phyloP scores from a whole-genome alignment of 2,888 invertebrate genomes.

The Alloplasta piceator region DNA sequence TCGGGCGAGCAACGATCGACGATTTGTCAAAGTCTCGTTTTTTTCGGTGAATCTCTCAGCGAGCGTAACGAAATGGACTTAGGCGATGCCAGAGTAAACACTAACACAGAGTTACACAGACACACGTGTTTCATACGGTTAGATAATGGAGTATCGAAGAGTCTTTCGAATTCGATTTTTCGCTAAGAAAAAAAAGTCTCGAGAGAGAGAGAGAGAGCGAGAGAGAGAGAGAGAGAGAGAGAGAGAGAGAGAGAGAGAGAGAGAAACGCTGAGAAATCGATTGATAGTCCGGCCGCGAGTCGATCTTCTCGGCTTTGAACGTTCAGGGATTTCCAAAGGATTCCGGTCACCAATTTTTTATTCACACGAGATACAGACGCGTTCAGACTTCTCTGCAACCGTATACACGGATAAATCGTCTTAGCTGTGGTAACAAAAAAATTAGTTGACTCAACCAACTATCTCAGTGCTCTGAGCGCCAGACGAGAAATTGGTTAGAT shows the following conservation, averaged over 20 bases:
- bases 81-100: constrained; percentile 56
- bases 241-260: no score
- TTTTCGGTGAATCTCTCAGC: constrained; percentile 47
- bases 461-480: no score
- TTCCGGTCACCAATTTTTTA: constrained; percentile 60
- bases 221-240: no score
- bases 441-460: no score
- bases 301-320: constrained; percentile 49
- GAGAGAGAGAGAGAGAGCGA: no score
- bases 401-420: no score
- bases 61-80: constrained; percentile 54
- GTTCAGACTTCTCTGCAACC: no score
- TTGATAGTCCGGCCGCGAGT: constrained; percentile 27
- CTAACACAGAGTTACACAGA: not conserved
- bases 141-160: constrained; percentile 55
- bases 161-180: constrained; percentile 43
- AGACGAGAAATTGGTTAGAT: no score
- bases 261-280: constrained; percentile 36
- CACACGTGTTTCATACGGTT: not conserved
- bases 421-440: no score
- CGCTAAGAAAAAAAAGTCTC: constrained; percentile 5
- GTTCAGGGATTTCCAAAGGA: constrained; percentile 37
- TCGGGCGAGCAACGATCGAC: constrained; percentile 74
- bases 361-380: constrained; percentile 24
- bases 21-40: constrained; percentile 81